Percentiles rank a stretch among this genome's conserved stretches.
Evolutionary conservation across 1,140 invertebrate species (phyloP).

Genomic region (Sinella curviseta): DNA sequence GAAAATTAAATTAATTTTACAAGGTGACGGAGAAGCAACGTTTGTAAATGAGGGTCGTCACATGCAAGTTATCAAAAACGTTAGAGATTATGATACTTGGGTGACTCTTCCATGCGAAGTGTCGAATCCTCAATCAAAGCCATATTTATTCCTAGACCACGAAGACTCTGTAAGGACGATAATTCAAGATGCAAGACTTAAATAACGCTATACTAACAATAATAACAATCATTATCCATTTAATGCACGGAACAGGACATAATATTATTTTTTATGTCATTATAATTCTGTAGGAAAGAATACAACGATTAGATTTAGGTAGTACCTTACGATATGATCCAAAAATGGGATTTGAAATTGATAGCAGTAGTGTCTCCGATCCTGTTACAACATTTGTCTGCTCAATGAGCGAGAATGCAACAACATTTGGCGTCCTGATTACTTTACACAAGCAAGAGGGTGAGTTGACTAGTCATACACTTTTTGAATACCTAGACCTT

Average conservation of each 20-base stretch:
- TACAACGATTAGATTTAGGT: constrained; percentile 27
- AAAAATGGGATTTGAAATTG: constrained; percentile 32
- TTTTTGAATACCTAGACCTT: neutral
- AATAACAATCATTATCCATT: too few relatives aligned
- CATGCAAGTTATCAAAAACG: constrained; percentile 33
- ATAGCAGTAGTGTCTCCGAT: constrained; percentile 20
- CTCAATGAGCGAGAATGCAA: constrained; percentile 37
- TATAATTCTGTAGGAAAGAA: constrained; percentile 30
- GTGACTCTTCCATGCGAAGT: constrained; percentile 35
- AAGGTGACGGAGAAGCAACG: constrained; percentile 31
- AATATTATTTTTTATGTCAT: too few relatives aligned
- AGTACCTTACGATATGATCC: constrained; percentile 33
- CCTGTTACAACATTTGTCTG: constrained; percentile 38
- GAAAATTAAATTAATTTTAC: constrained; percentile 19
- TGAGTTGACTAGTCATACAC: neutral
- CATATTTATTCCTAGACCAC: constrained; percentile 31
- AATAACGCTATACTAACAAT: too few relatives aligned
- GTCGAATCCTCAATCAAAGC: constrained; percentile 35
- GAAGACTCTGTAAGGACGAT: constrained; percentile 31
- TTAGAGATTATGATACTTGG: constrained; percentile 28
- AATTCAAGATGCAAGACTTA: neutral
- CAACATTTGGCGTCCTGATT: constrained; percentile 33
- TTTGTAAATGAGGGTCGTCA: constrained; percentile 37
- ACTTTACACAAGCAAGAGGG: constrained; percentile 32
- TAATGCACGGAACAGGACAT: too few relatives aligned